phyloP scores from a whole-genome alignment of 2,888 invertebrate genomes.

The Villa cingulata region DNA sequence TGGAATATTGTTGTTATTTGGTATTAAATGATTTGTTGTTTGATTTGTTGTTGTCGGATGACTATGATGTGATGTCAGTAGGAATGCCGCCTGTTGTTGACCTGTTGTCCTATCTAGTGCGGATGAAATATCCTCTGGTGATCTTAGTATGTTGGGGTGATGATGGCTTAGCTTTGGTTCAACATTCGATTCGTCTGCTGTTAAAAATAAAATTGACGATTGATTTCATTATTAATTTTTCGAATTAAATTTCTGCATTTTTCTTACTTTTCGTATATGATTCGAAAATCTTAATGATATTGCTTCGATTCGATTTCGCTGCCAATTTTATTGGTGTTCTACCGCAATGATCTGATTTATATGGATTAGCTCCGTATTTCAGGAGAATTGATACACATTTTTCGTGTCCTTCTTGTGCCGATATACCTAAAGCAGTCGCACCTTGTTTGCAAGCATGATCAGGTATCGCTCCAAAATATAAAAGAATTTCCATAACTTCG shows the following conservation, averaged over 20 bases:
- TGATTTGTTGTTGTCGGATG: slow-evolving; percentile 3
- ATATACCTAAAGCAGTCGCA: slow-evolving; percentile 88
- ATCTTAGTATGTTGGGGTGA: slow-evolving; percentile 29
- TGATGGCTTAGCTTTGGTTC: slow-evolving; percentile 29
- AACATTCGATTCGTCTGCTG: slow-evolving; percentile 32
- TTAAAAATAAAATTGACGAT: not conserved
- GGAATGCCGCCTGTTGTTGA: slow-evolving; percentile 10
- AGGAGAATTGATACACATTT: slow-evolving; percentile 73
- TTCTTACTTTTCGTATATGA: slow-evolving; percentile 42
- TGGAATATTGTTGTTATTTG: slow-evolving; percentile 26
- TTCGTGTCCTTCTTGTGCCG: slow-evolving; percentile 91
- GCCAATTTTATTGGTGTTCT: slow-evolving; percentile 80
- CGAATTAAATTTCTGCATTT: no score
- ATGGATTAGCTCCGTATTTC: slow-evolving; percentile 73
- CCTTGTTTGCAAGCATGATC: slow-evolving; percentile 91
- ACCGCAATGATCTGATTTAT: slow-evolving; percentile 75
- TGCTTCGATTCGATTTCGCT: slow-evolving; percentile 78
- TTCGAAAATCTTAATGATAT: slow-evolving; percentile 67
- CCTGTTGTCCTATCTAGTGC: slow-evolving; percentile 20
- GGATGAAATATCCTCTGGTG: slow-evolving; percentile 30
- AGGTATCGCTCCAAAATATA: slow-evolving; percentile 68
- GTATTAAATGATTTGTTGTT: slow-evolving; percentile 15
- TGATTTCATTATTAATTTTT: not conserved
- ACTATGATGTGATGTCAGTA: slow-evolving; percentile 7
- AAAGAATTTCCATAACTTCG: slow-evolving; percentile 62